phyloP scores from a whole-genome alignment of 1,140 invertebrate species.

The Drosophila rhopaloa region DNA sequence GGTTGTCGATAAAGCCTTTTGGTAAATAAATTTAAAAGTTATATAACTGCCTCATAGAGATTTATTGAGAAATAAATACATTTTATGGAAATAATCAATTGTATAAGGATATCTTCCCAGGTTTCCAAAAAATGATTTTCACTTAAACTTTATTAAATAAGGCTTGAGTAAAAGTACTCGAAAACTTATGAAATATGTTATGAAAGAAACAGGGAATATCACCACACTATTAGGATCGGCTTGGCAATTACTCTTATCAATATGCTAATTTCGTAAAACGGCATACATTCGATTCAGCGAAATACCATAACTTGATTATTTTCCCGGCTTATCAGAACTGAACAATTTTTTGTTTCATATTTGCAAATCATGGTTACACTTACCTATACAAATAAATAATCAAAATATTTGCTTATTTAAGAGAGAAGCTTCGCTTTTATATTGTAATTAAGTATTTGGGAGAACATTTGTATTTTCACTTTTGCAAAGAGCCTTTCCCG shows the following conservation, averaged over 20 bases:
- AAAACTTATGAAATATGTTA: no score
- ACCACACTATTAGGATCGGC: background rate
- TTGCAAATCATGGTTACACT: constrained; percentile 65
- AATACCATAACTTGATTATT: constrained; percentile 24
- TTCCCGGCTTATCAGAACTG: background rate
- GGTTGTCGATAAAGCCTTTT: background rate
- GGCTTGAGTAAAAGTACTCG: no score
- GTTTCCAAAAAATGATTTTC: no score
- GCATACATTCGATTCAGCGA: constrained; percentile 1
- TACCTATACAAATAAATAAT: constrained; percentile 3
- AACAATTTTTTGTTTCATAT: constrained; percentile 26
- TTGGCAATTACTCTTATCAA: constrained; percentile 15
- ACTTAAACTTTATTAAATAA: no score
- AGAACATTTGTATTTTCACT: constrained; percentile 7
- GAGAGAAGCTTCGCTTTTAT: background rate
- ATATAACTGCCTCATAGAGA: no score
- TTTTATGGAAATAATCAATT: no score
- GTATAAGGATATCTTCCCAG: no score
- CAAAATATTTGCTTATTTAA: no score
- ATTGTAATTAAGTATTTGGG: background rate
- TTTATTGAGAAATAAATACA: no score
- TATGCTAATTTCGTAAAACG: constrained; percentile 15
- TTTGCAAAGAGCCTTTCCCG: constrained; percentile 4
- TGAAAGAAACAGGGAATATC: background rate
- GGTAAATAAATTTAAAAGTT: no score